These are phyloP conservation scores for Ophion slaviceki DNA, from an alignment of 2,888 invertebrate species.

Conservation along the genomic window DNA sequence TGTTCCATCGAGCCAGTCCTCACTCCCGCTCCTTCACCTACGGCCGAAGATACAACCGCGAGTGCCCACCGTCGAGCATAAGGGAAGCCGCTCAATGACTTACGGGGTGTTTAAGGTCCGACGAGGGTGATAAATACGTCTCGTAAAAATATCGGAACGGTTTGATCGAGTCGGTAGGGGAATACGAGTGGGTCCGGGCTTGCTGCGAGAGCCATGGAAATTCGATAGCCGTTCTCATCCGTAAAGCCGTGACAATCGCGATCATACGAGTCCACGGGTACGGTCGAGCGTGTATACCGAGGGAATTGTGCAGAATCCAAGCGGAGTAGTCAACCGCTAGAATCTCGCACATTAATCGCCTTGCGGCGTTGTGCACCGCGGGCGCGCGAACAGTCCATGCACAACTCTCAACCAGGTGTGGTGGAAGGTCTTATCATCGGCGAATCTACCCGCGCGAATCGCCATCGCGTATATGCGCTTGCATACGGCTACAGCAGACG, in stretches of 20 bases:
- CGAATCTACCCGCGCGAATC: slow-evolving; percentile 60
- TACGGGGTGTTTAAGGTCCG: slow-evolving; percentile 76
- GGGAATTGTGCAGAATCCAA: slow-evolving; percentile 18
- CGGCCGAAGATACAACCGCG: slow-evolving; percentile 31
- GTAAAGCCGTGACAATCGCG: slow-evolving; percentile 63
- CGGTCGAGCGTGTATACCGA: background rate
- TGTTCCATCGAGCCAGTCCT: slow-evolving; percentile 46
- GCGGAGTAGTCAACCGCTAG: slow-evolving; percentile 60
- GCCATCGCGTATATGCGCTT: slow-evolving; percentile 28
- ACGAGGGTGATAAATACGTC: slow-evolving; percentile 27
- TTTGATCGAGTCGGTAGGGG: slow-evolving; percentile 41
- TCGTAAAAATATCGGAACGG: slow-evolving; percentile 38
- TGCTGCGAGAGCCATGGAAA: slow-evolving; percentile 55
- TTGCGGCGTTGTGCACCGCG: background rate
- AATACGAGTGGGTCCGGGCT: slow-evolving; percentile 15
- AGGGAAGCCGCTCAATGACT: slow-evolving; percentile 70
- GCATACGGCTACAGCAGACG: slow-evolving; percentile 51
- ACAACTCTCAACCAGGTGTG: slow-evolving; percentile 68
- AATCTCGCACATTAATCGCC: slow-evolving; percentile 68
- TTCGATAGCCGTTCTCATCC: slow-evolving; percentile 44
- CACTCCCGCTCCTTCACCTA: slow-evolving; percentile 21
- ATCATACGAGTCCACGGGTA: slow-evolving; percentile 44
- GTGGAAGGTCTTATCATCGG: slow-evolving; percentile 68
- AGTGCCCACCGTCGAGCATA: slow-evolving; percentile 73
- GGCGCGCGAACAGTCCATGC: slow-evolving; percentile 30